Evolutionary conservation across 2,888 invertebrate species (phyloP).

Genomic region (Napeogenes inachia): DNA sequence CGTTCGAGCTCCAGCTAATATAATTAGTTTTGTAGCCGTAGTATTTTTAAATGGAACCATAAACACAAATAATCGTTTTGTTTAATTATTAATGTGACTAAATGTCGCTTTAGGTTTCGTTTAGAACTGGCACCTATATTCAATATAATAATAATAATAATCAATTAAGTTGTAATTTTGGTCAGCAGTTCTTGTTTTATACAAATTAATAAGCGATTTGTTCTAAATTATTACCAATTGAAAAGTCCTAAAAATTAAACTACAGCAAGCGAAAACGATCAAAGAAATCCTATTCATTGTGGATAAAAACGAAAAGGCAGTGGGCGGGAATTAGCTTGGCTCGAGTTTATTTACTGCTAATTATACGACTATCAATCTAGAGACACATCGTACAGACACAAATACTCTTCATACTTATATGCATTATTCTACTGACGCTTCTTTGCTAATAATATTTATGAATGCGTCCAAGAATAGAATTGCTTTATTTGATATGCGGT

Average conservation of each 20-base stretch:
- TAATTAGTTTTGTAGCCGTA: no score
- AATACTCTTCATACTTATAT: constrained; percentile 39
- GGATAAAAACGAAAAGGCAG: constrained; percentile 28
- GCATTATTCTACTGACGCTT: not conserved
- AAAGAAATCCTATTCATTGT: constrained; percentile 30
- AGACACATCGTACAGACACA: constrained; percentile 38
- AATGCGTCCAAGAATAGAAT: constrained; percentile 36
- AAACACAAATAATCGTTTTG: no score
- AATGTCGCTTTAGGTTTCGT: no score
- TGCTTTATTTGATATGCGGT: constrained; percentile 29
- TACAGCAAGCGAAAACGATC: constrained; percentile 32
- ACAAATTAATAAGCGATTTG: no score
- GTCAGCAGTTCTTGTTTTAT: no score
- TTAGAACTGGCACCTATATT: no score
- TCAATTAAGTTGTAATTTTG: no score
- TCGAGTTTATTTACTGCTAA: constrained; percentile 39
- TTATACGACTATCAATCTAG: constrained; percentile 58
- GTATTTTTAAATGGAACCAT: no score
- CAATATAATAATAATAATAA: no score
- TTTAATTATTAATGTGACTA: no score
- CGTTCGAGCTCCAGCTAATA: no score
- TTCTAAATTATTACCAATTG: no score
- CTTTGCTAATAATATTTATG: constrained; percentile 53
- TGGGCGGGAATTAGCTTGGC: constrained; percentile 32
- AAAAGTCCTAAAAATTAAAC: constrained; percentile 14